Conservation (phyloP, 2,888 invertebrate genomes). For the Nipponacmea schrenckii region DNA sequence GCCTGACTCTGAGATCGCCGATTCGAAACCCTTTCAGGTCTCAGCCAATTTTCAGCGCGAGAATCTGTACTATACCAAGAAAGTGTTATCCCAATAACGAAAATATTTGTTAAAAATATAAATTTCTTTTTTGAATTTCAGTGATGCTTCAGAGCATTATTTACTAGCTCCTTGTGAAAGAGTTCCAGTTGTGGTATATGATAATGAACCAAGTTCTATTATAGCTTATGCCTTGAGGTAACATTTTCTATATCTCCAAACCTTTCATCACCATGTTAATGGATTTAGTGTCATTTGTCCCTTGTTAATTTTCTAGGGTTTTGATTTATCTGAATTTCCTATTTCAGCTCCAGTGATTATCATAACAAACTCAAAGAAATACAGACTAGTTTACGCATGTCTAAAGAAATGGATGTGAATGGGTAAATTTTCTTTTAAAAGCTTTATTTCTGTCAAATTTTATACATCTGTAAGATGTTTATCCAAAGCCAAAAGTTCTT, state of each 20-base stretch:
- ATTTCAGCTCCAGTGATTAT: constrained; percentile 58
- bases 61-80: too few species aligned
- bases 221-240: constrained; percentile 82
- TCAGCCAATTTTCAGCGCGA: too few species aligned
- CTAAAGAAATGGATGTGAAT: constrained; percentile 14
- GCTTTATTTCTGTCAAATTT: too few species aligned
- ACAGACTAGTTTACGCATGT: constrained; percentile 32
- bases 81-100: too few species aligned
- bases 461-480: too few species aligned
- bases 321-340: background rate
- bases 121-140: constrained; percentile 14
- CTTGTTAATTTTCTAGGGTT: background rate
- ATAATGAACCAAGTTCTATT: constrained; percentile 84
- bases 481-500: too few species aligned
- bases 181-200: constrained; percentile 75
- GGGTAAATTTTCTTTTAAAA: background rate
- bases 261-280: too few species aligned
- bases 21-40: too few species aligned
- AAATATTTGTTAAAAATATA: background rate
- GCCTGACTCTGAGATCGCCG: too few species aligned
- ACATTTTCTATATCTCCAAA: constrained; percentile 9
- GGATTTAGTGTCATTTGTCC: background rate
- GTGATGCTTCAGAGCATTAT: constrained; percentile 77
- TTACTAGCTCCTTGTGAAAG: constrained; percentile 71
- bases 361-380: constrained; percentile 53